Conservation (phyloP, 2,113 vertebrate genomes). For the Pseudorasbora parva region DNA sequence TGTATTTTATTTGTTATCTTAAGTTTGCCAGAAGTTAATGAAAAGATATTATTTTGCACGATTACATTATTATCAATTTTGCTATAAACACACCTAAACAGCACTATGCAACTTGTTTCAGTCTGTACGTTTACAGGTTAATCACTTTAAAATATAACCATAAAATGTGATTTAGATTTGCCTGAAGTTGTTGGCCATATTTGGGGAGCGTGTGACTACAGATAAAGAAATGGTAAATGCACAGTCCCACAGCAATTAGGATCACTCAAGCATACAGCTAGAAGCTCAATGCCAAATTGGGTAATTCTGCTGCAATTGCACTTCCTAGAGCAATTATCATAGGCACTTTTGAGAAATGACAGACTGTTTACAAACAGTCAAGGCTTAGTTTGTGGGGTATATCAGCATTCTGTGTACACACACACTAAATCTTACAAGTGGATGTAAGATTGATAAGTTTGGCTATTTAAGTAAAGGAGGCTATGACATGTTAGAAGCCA, state of each 20-base stretch:
- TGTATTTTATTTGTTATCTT: background rate
- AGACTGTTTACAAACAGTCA: constrained; percentile 90
- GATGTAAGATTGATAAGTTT: constrained; percentile 3
- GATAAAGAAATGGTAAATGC: constrained; percentile 79
- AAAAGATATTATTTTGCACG: background rate
- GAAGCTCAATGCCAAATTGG: constrained; percentile 84
- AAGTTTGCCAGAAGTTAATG: background rate
- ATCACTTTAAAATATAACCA: constrained; percentile 81
- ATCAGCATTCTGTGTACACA: constrained; percentile 49
- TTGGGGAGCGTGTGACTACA: constrained; percentile 76
- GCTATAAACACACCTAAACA: constrained; percentile 78
- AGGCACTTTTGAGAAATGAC: constrained; percentile 85
- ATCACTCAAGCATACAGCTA: constrained; percentile 82
- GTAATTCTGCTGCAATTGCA: constrained; percentile 85
- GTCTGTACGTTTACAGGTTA: constrained; percentile 76
- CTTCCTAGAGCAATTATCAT: constrained; percentile 82
- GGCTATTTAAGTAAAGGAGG: background rate
- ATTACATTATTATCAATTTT: background rate
- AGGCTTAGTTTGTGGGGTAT: constrained; percentile 58
- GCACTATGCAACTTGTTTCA: constrained; percentile 73
- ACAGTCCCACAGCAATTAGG: constrained; percentile 80
- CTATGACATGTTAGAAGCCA: background rate
- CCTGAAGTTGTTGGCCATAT: constrained; percentile 76
- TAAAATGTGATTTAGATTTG: constrained; percentile 75
- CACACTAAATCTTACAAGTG: constrained; percentile 68